Percentiles rank a stretch among this genome's conserved stretches.
These are phyloP conservation scores for Campylorhamphus procurvoides DNA, from an alignment of 2,113 vertebrate species.

Conservation along the genomic window DNA sequence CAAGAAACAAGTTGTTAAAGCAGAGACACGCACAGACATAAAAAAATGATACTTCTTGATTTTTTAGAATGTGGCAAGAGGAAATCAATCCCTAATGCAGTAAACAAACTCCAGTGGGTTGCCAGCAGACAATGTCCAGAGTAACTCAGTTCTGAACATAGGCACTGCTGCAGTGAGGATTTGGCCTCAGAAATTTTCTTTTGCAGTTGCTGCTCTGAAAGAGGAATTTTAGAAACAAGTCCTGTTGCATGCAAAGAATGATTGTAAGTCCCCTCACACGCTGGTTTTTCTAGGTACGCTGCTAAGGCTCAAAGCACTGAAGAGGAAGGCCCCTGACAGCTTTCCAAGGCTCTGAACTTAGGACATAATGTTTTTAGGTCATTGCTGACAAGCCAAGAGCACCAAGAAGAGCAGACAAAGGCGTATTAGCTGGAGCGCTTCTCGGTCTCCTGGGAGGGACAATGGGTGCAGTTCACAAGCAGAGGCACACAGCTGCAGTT, in stretches of 20 bases:
- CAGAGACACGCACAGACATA: background rate
- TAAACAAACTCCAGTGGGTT: background rate
- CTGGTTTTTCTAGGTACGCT: background rate
- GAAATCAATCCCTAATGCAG: background rate
- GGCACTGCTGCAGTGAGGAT: background rate
- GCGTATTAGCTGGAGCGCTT: constrained; percentile 33
- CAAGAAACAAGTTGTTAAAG: background rate
- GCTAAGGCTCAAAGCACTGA: background rate
- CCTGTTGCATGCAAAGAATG: background rate
- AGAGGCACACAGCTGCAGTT: constrained; percentile 35
- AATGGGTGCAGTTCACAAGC: constrained; percentile 33
- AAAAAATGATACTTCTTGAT: background rate
- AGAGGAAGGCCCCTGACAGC: background rate
- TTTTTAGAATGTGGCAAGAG: background rate
- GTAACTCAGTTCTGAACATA: background rate
- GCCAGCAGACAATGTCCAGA: background rate
- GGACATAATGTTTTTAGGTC: background rate
- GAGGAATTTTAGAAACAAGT: background rate
- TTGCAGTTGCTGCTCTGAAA: background rate
- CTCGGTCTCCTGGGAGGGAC: constrained; percentile 36
- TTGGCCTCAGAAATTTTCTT: background rate
- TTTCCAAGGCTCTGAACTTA: background rate
- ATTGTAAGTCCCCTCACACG: background rate
- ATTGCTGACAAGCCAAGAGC: background rate
- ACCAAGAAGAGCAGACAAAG: constrained; percentile 35